Percentiles rank a stretch among this genome's conserved stretches.
phyloP scores from a whole-genome alignment of 1,140 invertebrate genomes.

The Mizuhopecten yessoensis region DNA sequence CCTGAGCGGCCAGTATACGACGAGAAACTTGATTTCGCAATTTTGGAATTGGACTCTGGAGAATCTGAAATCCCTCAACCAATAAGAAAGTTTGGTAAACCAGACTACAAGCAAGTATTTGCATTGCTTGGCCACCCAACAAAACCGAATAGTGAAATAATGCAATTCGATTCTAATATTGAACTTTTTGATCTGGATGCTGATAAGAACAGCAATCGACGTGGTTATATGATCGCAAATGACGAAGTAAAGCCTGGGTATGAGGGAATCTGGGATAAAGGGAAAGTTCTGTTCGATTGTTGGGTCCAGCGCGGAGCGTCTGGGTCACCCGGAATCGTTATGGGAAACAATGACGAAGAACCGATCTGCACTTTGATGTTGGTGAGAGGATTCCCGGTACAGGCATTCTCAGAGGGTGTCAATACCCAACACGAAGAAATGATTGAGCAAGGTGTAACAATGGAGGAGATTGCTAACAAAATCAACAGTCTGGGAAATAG shows the following conservation, averaged over 20 bases:
- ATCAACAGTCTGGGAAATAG: neutral
- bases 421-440: neutral
- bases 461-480: neutral
- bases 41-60: neutral
- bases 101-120: neutral
- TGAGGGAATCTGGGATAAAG: neutral
- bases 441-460: neutral
- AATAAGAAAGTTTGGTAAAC: neutral
- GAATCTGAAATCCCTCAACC: neutral
- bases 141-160: neutral
- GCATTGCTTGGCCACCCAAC: neutral
- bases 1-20: neutral
- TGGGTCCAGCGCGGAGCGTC: neutral
- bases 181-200: neutral
- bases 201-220: neutral
- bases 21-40: neutral
- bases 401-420: neutral
- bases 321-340: neutral
- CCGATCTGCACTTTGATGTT: conserved; percentile 5
- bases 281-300: neutral
- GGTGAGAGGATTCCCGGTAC: neutral
- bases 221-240: neutral
- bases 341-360: neutral
- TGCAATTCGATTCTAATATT: neutral
- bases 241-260: neutral